Evolutionary conservation across 92 coral and sea anemone genomes (phyloP).

Genomic region (Porites evermanni): DNA sequence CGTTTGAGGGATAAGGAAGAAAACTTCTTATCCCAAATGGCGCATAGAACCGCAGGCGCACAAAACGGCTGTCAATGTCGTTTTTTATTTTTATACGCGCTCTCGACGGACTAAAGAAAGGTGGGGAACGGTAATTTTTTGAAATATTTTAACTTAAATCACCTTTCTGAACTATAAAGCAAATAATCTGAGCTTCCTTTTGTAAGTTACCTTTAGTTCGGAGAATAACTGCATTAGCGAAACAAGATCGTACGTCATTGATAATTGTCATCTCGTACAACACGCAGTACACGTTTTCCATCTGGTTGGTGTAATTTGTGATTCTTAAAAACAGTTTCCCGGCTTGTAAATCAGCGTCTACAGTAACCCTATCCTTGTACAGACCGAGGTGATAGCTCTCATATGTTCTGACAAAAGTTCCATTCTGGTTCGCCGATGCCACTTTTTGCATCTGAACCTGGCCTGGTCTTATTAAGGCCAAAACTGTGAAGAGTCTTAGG

Average conservation of each 20-base stretch:
- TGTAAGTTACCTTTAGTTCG: constrained; percentile 12
- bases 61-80: too few relatives aligned
- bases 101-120: too few relatives aligned
- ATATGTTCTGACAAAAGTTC: neutral
- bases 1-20: too few relatives aligned
- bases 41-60: too few relatives aligned
- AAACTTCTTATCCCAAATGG: too few relatives aligned
- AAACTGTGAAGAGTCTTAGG: neutral
- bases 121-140: too few relatives aligned
- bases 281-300: constrained; percentile 21
- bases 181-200: too few relatives aligned
- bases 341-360: constrained; percentile 7
- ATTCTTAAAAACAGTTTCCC: neutral
- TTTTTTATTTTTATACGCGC: too few relatives aligned
- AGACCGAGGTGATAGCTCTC: neutral
- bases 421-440: constrained; percentile 1
- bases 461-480: constrained; percentile 24
- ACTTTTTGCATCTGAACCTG: neutral
- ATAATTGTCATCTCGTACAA: constrained; percentile 16
- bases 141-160: too few relatives aligned
- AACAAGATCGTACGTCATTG: neutral
- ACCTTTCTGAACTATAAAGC: too few relatives aligned
- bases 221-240: neutral
- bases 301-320: constrained; percentile 1
- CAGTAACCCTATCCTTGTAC: neutral